Evolutionary conservation across 2,888 invertebrate genomes (phyloP).

Genomic region (Alloplasta piceator): DNA sequence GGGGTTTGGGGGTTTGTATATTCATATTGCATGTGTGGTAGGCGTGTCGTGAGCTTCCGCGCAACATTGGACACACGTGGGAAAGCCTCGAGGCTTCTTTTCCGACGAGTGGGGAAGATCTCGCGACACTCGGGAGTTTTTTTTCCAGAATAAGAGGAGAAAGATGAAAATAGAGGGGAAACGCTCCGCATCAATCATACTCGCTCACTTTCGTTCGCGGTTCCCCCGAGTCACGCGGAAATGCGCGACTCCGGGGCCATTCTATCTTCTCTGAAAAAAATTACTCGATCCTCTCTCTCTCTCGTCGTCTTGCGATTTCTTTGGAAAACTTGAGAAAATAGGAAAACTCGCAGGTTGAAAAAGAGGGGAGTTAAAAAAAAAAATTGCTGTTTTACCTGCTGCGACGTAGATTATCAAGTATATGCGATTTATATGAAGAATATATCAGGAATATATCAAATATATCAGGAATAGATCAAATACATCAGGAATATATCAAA

Average conservation of each 20-base stretch:
- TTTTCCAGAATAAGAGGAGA: conserved; percentile 26
- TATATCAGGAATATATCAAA: no score
- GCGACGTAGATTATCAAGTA: no score
- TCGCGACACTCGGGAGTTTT: conserved; percentile 22
- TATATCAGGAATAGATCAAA: no score
- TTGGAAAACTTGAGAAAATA: conserved; percentile 65
- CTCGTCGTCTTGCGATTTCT: neutral
- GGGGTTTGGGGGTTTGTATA: neutral
- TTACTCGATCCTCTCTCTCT: conserved; percentile 70
- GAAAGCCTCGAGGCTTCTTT: conserved; percentile 45
- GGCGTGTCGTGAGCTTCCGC: conserved; percentile 40
- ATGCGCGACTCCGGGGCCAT: conserved; percentile 67
- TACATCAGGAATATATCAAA: no score
- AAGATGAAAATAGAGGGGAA: conserved; percentile 62
- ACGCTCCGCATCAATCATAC: conserved; percentile 82
- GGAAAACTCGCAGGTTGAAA: conserved; percentile 66
- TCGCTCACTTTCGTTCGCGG: conserved; percentile 76
- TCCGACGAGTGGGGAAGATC: neutral
- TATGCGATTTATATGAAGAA: no score
- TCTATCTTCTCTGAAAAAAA: conserved; percentile 76
- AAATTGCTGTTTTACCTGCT: neutral
- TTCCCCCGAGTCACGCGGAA: conserved; percentile 68
- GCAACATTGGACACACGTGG: conserved; percentile 45
- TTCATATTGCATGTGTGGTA: conserved; percentile 11
- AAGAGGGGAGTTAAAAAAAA: neutral